Evolutionary conservation across 2,888 invertebrate species (phyloP).

Genomic region (Ophion costatus): DNA sequence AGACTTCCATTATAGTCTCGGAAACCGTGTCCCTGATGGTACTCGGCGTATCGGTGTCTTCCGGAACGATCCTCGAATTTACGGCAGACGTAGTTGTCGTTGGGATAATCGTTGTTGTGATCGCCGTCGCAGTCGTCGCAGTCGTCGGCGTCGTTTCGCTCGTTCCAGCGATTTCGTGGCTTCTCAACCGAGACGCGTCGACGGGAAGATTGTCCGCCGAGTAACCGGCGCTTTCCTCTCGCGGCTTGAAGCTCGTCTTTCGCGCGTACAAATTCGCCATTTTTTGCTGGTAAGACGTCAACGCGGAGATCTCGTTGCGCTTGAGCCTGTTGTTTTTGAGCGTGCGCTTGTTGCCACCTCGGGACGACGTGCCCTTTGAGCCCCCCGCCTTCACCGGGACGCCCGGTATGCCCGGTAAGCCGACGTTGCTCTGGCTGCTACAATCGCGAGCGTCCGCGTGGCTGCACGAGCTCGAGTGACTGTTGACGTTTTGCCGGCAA

Average conservation of each 20-base stretch:
- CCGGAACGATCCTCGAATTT: not conserved
- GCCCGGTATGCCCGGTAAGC: slow-evolving; percentile 46
- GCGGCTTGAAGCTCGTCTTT: slow-evolving; percentile 73
- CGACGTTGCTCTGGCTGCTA: not conserved
- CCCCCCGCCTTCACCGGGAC: slow-evolving; percentile 58
- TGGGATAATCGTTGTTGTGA: slow-evolving; percentile 42
- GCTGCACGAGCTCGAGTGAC: slow-evolving; percentile 77
- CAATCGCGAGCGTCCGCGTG: slow-evolving; percentile 64
- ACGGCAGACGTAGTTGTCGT: slow-evolving; percentile 69
- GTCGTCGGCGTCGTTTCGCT: slow-evolving; percentile 13
- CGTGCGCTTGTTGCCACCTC: slow-evolving; percentile 45
- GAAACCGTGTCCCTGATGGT: slow-evolving; percentile 75
- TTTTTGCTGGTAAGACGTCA: slow-evolving; percentile 70
- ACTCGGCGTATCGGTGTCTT: slow-evolving; percentile 19
- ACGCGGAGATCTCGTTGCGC: slow-evolving; percentile 66
- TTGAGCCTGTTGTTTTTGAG: slow-evolving; percentile 76
- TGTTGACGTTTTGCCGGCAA: slow-evolving; percentile 76
- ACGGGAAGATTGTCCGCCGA: not conserved
- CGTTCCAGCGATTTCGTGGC: slow-evolving; percentile 66
- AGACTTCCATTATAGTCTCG: slow-evolving; percentile 80
- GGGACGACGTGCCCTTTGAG: slow-evolving; percentile 13
- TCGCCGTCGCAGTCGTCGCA: not conserved
- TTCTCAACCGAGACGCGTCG: slow-evolving; percentile 75
- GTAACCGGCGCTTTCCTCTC: slow-evolving; percentile 13
- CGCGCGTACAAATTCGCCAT: slow-evolving; percentile 83